Percentiles rank a stretch among this genome's conserved stretches.
These are phyloP conservation scores for Isichthys henryi DNA, from an alignment of 2,113 vertebrate species.

Conservation along the genomic window DNA sequence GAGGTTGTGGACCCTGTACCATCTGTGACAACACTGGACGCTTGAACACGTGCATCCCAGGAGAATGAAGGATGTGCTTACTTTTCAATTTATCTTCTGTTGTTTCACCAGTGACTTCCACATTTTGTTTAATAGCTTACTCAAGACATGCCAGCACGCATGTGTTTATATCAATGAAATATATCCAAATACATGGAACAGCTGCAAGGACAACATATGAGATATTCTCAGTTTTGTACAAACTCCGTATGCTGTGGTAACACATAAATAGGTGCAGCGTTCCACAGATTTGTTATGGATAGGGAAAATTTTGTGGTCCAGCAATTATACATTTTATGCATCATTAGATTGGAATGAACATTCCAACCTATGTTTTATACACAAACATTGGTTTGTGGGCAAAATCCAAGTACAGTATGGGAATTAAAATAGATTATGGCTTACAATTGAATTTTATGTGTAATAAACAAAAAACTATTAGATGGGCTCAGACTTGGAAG, in stretches of 20 bases:
- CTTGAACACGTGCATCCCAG: constrained; percentile 15
- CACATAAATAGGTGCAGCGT: background rate
- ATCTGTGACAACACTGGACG: constrained; percentile 48
- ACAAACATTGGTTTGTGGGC: background rate
- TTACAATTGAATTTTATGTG: background rate
- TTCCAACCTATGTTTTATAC: background rate
- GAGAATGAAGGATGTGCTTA: background rate
- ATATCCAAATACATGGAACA: background rate
- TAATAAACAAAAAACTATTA: background rate
- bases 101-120: background rate
- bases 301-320: background rate
- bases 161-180: background rate
- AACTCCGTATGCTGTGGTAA: background rate
- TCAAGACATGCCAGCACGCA: background rate
- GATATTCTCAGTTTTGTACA: background rate
- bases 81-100: background rate
- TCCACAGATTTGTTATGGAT: background rate
- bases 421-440: background rate
- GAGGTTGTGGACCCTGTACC: constrained; percentile 32
- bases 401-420: background rate
- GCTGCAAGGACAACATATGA: background rate
- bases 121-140: background rate
- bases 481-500: background rate
- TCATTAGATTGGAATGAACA: background rate
- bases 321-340: background rate